Percentiles rank a stretch among this genome's conserved stretches.
phyloP scores from a whole-genome alignment of 2,888 invertebrate species.

The Melangyna quadrimaculata region DNA sequence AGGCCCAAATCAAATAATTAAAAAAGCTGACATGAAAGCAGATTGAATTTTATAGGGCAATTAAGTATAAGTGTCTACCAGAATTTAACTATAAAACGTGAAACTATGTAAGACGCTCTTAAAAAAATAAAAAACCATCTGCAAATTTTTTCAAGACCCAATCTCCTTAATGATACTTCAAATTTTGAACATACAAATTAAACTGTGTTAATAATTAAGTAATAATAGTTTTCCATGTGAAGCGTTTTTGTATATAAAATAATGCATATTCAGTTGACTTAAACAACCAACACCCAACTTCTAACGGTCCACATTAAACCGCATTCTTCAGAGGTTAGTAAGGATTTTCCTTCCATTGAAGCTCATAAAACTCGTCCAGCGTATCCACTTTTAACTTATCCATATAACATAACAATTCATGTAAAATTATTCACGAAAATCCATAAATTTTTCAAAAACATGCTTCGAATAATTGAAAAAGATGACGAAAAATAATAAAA shows the following conservation, averaged over 20 bases:
- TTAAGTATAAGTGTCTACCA: too few relatives aligned
- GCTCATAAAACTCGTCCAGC: conserved; percentile 9
- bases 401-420: conserved; percentile 1
- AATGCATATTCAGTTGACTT: neutral
- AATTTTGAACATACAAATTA: neutral
- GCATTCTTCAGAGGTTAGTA: neutral
- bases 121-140: too few relatives aligned
- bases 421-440: conserved; percentile 32
- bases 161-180: too few relatives aligned
- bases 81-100: too few relatives aligned
- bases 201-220: neutral
- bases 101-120: too few relatives aligned
- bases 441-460: conserved; percentile 39
- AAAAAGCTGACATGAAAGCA: too few relatives aligned
- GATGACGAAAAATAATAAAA: neutral
- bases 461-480: conserved; percentile 11
- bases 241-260: neutral
- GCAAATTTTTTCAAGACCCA: too few relatives aligned
- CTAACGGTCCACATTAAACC: neutral
- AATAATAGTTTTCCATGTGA: neutral
- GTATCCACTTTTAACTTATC: conserved; percentile 36
- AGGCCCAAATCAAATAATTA: too few relatives aligned
- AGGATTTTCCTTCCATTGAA: neutral
- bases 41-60: too few relatives aligned
- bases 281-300: neutral